Conservation (phyloP, 2,888 invertebrate genomes). For the Lithodes maja region DNA sequence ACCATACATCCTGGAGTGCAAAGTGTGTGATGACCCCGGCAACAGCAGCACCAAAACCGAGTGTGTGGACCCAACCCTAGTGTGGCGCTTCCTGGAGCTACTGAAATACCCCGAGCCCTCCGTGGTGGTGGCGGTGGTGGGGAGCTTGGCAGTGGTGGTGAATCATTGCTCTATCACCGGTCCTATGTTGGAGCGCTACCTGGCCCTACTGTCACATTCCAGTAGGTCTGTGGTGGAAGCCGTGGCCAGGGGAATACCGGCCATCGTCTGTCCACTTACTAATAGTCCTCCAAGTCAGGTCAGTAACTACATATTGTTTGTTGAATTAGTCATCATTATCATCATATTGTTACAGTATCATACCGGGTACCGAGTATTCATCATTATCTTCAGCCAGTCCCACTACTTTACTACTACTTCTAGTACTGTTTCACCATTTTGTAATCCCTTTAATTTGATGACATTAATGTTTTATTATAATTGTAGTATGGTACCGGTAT, state of each 20-base stretch:
- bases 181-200: slow-evolving; percentile 44
- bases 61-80: slow-evolving; percentile 50
- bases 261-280: slow-evolving; percentile 17
- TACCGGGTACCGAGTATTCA: too few species aligned
- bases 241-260: slow-evolving; percentile 27
- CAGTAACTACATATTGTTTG: neutral
- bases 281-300: slow-evolving; percentile 37
- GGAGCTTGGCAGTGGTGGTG: slow-evolving; percentile 57
- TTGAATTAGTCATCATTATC: too few species aligned
- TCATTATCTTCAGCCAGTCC: too few species aligned
- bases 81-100: slow-evolving; percentile 47
- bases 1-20: slow-evolving; percentile 34
- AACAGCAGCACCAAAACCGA: slow-evolving; percentile 7
- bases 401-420: too few species aligned
- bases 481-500: too few species aligned
- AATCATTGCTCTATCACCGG: slow-evolving; percentile 42
- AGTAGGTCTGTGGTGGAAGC: slow-evolving; percentile 43
- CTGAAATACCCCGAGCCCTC: slow-evolving; percentile 22
- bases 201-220: slow-evolving; percentile 43
- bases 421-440: too few species aligned
- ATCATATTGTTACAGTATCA: too few species aligned
- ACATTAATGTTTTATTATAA: too few species aligned
- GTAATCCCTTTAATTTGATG: too few species aligned
- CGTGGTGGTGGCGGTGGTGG: slow-evolving; percentile 50
- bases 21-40: slow-evolving; percentile 23